phyloP scores from a whole-genome alignment of 1,140 invertebrate species.

The Whitmania pigra region DNA sequence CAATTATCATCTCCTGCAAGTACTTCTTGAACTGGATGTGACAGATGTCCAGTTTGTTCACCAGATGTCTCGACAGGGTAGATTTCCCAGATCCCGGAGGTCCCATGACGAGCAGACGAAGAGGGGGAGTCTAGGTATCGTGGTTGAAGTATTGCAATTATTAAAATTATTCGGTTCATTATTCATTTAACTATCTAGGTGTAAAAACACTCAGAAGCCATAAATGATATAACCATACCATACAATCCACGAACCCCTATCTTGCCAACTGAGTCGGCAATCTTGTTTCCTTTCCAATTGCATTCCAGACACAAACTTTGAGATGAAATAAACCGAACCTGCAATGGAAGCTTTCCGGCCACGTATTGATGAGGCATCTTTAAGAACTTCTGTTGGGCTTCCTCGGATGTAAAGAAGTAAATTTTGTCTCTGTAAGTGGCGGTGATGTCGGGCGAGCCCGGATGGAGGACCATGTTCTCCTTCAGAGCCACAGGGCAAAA shows the following conservation, averaged over 20 bases:
- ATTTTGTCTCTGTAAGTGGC: conserved; percentile 39
- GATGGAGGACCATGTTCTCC: conserved; percentile 36
- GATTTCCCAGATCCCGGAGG: conserved; percentile 40
- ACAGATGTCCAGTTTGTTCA: conserved; percentile 39
- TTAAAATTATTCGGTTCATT: no score
- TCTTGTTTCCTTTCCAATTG: no score
- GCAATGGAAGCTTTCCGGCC: conserved; percentile 30
- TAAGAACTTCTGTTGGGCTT: conserved; percentile 37
- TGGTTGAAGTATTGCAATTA: background rate
- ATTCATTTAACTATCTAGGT: background rate
- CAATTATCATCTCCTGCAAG: conserved; percentile 42
- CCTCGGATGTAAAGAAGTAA: conserved; percentile 38
- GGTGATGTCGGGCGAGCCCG: conserved; percentile 40
- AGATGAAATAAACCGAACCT: conserved; percentile 28
- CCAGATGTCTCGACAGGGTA: conserved; percentile 37
- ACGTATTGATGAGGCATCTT: conserved; percentile 35
- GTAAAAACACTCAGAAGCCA: background rate
- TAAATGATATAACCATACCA: background rate
- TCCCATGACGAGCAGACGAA: conserved; percentile 38
- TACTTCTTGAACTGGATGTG: conserved; percentile 42
- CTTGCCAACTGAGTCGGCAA: no score
- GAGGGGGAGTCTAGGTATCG: conserved; percentile 33
- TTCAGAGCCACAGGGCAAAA: conserved; percentile 41
- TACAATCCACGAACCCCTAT: no score
- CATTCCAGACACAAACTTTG: no score